Evolutionary conservation across 2,888 invertebrate genomes (phyloP).

Genomic region (Cephus spinipes): DNA sequence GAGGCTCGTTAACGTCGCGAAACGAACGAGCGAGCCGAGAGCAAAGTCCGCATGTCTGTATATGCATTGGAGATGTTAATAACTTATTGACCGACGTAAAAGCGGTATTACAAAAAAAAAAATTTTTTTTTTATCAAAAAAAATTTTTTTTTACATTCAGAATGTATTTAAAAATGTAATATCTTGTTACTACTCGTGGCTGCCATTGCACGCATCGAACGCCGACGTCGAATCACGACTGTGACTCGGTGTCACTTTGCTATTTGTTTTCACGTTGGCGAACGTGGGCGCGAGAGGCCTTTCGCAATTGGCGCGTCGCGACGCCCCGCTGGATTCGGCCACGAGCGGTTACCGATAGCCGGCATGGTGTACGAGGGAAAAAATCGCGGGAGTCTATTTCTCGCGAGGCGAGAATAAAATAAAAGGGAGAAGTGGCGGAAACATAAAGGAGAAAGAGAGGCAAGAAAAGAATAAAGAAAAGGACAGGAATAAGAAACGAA

Average conservation of each 20-base stretch:
- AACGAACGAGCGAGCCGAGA: neutral
- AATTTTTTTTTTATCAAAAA: too few species aligned
- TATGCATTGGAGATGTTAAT: neutral
- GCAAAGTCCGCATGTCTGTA: neutral
- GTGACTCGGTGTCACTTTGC: neutral
- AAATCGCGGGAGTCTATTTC: neutral
- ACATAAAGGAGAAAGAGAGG: too few species aligned
- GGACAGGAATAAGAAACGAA: slow-evolving; percentile 33
- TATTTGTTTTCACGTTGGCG: neutral
- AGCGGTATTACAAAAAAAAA: neutral
- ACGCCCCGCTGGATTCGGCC: neutral
- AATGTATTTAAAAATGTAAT: too few species aligned
- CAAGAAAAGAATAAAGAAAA: slow-evolving; percentile 16
- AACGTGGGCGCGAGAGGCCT: neutral
- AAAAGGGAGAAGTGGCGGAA: too few species aligned
- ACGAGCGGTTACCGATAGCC: neutral
- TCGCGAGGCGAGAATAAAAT: neutral
- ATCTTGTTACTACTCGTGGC: too few species aligned
- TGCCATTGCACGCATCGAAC: neutral
- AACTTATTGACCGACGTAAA: neutral
- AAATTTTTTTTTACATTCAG: too few species aligned
- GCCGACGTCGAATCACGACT: neutral
- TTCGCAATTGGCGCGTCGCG: neutral
- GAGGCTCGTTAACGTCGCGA: neutral
- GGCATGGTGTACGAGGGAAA: neutral